A percentile compares a stretch with the other conserved stretches of the same genome.
Conservation (phyloP, 2,113 vertebrate genomes). For the Riparia riparia region DNA sequence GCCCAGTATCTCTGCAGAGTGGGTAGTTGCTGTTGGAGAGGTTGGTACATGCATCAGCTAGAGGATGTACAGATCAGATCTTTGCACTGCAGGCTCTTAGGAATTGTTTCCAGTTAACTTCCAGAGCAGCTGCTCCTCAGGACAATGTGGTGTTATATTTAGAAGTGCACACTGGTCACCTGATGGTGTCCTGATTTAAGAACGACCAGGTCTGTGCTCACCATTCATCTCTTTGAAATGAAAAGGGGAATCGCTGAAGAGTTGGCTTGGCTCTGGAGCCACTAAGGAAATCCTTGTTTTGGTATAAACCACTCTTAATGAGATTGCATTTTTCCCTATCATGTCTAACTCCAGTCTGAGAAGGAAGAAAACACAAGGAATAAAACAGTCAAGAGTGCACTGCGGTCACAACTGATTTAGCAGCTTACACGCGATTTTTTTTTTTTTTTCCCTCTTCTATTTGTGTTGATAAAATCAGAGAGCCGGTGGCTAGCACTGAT, state of each 20-base stretch:
- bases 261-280: neutral
- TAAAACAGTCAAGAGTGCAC: neutral
- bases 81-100: neutral
- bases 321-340: neutral
- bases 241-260: neutral
- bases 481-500: neutral
- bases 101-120: constrained; percentile 45
- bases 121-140: constrained; percentile 47
- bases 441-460: neutral
- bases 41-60: neutral
- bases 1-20: neutral
- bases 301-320: neutral
- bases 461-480: neutral
- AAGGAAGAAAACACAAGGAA: neutral
- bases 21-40: neutral
- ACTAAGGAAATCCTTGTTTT: neutral
- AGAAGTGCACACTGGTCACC: constrained; percentile 42
- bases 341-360: neutral
- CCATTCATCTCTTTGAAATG: neutral
- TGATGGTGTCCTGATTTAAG: constrained; percentile 54
- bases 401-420: neutral
- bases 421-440: neutral
- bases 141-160: constrained; percentile 55
- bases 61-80: neutral
- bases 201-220: neutral